Conservation (phyloP, 2,113 vertebrate species). For the Mormoops blainvillei region DNA sequence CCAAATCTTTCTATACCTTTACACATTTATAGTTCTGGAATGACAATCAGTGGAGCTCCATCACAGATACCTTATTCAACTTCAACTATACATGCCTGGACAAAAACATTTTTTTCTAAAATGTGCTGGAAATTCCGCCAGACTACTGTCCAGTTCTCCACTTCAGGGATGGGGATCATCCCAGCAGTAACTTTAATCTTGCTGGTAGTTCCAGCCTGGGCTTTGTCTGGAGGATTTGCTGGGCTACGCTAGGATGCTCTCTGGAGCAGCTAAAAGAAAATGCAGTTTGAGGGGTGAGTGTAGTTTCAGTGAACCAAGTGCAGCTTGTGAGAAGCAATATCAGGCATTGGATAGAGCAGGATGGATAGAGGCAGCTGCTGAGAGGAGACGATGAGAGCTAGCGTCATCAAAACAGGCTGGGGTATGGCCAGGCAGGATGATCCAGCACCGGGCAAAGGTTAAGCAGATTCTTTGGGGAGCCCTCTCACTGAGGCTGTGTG, state of each 20-base stretch:
- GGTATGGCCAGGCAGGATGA: not conserved
- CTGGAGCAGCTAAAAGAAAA: not conserved
- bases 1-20: not conserved
- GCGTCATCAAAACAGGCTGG: not conserved
- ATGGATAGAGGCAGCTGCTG: not conserved
- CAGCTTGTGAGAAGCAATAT: not conserved
- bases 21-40: not conserved
- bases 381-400: not conserved
- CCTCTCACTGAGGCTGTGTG: not conserved
- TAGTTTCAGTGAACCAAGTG: not conserved
- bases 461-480: not conserved
- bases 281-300: not conserved
- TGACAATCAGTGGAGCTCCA: not conserved
- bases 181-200: not conserved
- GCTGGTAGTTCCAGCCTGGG: not conserved
- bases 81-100: not conserved
- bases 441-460: not conserved
- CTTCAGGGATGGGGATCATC: not conserved
- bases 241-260: not conserved
- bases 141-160: not conserved
- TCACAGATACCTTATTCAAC: not conserved
- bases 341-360: not conserved
- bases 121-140: not conserved
- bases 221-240: not conserved
- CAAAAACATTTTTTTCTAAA: not conserved